Base-by-base conservation (phyloP, 2,888 invertebrate species). In the Biston stratarius region DNA sequence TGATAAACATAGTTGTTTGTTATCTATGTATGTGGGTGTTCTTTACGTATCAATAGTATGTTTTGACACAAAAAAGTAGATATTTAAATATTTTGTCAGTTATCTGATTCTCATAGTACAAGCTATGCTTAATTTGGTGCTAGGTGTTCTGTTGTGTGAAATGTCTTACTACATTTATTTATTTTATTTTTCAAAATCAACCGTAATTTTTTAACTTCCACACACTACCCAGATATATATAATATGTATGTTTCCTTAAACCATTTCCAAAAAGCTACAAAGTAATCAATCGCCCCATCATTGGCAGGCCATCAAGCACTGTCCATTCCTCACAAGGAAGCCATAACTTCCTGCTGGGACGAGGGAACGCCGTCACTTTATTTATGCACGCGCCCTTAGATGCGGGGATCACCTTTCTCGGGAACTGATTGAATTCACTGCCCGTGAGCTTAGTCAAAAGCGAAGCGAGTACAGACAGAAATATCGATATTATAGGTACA, bases 371-470 rank as follows among this genome's bases (percentile, higher is more conserved):
- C 77, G 44, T 74, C 76, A 75, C 79, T 81, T 91, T 91, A 91
- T 89, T 90, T 91, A 91, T 91, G 90, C 88, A 89, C 85, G 77
- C 83, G 77, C 85, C 87, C 86, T 86, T 84, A 86, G 76, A 77
- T 73, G 77, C 77, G 69, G 64, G 77, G 80, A 83, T 86, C 86
- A 85, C 86, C 83, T 86, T 81, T 81, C 83, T 80, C 82, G 78
- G 81, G 83, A 85, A 87, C 89, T 90, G 91, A 91, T 91, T 91
- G 91, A 90, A 90, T 89, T 88, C 81, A 40, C 77, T 49, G 79
- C 74, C 67, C 42, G 47, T 5, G 55, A 9, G 3, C 51, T 66
- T 9, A 12, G 74, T 78, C 70, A 74, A 61, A 52, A 74, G 83
- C 74, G 80, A 68, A 78, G 83, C 82, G 83, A 52, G 36, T 64